phyloP scores from a whole-genome alignment of 2,797 vertebrate genomes.

The Momotus momota region DNA sequence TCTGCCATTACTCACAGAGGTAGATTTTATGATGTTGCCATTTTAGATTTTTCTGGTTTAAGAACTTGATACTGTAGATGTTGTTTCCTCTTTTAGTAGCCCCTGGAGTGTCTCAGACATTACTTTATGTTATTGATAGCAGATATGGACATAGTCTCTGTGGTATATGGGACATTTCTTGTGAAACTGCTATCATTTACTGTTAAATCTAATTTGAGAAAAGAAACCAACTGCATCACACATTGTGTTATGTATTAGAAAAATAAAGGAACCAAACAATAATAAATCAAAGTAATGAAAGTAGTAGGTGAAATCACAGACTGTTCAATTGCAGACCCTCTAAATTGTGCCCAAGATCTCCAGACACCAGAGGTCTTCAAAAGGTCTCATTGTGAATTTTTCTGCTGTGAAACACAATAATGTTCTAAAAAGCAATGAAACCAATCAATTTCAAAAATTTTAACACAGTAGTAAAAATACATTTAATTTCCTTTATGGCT shows the following conservation, averaged over 20 bases:
- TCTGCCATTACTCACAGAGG: slow-evolving; percentile 29
- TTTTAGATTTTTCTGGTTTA: slow-evolving; percentile 56
- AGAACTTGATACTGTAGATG: not conserved
- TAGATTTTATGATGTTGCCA: slow-evolving; percentile 31
- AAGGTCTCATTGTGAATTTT: not conserved
- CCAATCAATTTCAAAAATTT: not conserved
- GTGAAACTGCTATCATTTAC: slow-evolving; percentile 23
- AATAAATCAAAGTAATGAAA: slow-evolving; percentile 58
- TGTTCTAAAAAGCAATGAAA: not conserved
- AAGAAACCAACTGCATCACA: not conserved
- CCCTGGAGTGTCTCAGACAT: slow-evolving; percentile 43
- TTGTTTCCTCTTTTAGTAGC: slow-evolving; percentile 45
- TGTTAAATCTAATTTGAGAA: slow-evolving; percentile 55
- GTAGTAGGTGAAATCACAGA: not conserved
- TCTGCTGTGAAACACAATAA: not conserved
- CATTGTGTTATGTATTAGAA: slow-evolving; percentile 1
- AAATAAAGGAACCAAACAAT: slow-evolving; percentile 13
- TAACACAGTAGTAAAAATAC: not conserved
- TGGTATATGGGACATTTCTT: slow-evolving; percentile 16
- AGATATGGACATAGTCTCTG: not conserved
- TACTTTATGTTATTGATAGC: slow-evolving; percentile 48
- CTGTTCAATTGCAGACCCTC: not conserved
- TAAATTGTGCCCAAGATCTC: not conserved
- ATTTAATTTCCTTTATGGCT: not conserved
- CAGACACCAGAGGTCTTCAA: not conserved